phyloP scores from a whole-genome alignment of 2,113 vertebrate genomes.

The Catagonus wagneri region DNA sequence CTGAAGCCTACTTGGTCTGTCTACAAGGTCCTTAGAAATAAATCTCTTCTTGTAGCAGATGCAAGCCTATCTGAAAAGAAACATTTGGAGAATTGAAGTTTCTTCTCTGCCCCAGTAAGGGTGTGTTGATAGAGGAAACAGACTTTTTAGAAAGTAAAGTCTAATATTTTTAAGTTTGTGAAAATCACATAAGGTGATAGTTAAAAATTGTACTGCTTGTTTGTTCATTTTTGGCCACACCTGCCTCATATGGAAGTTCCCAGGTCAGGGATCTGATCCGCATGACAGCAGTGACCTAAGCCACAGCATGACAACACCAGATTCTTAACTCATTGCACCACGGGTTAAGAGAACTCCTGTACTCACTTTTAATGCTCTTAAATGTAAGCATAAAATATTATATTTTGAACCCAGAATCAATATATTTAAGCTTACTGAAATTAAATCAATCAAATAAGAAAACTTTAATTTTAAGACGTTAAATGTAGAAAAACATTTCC shows the following conservation, averaged over 20 bases:
- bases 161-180: not conserved
- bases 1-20: not conserved
- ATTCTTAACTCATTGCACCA: too few species aligned
- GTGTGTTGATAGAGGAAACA: not conserved
- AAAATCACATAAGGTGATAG: not conserved
- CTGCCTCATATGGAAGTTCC: too few species aligned
- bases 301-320: too few species aligned
- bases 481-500: not conserved
- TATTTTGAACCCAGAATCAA: not conserved
- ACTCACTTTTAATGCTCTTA: not conserved
- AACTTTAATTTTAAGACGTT: not conserved
- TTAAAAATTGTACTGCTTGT: not conserved
- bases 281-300: too few species aligned
- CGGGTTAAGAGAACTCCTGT: too few species aligned
- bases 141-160: not conserved
- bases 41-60: not conserved
- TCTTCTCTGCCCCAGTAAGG: not conserved
- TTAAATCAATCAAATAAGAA: not conserved
- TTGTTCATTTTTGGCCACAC: too few species aligned
- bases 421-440: not conserved
- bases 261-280: too few species aligned
- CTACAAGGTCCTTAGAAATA: not conserved
- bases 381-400: not conserved
- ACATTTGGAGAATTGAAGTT: not conserved
- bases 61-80: not conserved